These are phyloP conservation scores for Paratrypauchen microcephalus DNA, from an alignment of 2,797 vertebrate species.

Conservation along the genomic window DNA sequence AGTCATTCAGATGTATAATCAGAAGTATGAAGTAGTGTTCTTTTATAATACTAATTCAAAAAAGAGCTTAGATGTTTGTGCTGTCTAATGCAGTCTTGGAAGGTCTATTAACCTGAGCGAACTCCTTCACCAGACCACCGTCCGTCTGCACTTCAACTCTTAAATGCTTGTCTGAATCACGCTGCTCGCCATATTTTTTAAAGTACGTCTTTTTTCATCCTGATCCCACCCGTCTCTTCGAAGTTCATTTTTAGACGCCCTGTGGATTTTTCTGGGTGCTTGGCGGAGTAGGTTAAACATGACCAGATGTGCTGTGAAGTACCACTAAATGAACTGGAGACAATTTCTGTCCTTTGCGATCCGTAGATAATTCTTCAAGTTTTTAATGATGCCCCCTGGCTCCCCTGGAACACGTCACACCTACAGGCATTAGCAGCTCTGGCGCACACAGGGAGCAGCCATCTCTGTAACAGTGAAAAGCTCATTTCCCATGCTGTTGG, in stretches of 20 bases:
- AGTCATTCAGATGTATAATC: background rate
- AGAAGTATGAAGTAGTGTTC: background rate
- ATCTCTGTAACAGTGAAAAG: slow-evolving; percentile 54
- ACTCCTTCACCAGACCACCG: slow-evolving; percentile 18
- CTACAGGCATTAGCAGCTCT: slow-evolving; percentile 50
- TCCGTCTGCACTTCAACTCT: slow-evolving; percentile 35
- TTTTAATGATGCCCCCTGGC: slow-evolving; percentile 71
- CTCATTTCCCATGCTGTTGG: slow-evolving; percentile 53
- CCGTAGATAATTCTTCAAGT: slow-evolving; percentile 61
- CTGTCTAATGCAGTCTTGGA: slow-evolving; percentile 22
- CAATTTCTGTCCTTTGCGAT: slow-evolving; percentile 46
- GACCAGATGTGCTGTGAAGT: slow-evolving; percentile 60
- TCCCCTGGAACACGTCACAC: slow-evolving; percentile 54
- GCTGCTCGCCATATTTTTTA: slow-evolving; percentile 27
- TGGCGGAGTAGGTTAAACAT: slow-evolving; percentile 64
- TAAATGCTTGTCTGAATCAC: slow-evolving; percentile 46
- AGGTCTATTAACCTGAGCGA: slow-evolving; percentile 24
- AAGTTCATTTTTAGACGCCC: slow-evolving; percentile 63
- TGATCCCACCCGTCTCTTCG: slow-evolving; percentile 44
- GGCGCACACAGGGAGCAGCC: slow-evolving; percentile 51
- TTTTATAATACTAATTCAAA: background rate
- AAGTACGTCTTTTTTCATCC: slow-evolving; percentile 22
- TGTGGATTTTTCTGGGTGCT: slow-evolving; percentile 45
- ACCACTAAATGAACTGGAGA: slow-evolving; percentile 55
- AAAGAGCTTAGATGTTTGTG: slow-evolving; percentile 17